Evolutionary conservation across 2,113 vertebrate genomes (phyloP).

Genomic region (Talpa occidentalis): DNA sequence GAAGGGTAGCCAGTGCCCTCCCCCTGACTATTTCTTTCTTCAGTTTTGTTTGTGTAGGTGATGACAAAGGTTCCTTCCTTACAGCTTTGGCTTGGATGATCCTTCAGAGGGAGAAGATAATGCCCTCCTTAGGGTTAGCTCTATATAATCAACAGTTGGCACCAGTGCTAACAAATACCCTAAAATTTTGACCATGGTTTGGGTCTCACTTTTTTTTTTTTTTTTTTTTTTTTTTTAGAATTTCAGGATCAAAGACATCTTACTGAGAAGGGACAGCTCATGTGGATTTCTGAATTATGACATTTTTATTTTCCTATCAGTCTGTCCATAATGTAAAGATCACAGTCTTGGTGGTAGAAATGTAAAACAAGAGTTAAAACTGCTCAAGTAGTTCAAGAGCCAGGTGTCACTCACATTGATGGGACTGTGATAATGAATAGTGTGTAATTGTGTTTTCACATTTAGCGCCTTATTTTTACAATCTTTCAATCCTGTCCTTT

Average conservation of each 20-base stretch:
- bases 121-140: not conserved
- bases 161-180: not conserved
- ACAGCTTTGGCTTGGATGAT: not conserved
- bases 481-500: not conserved
- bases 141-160: not conserved
- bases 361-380: not conserved
- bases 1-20: not conserved
- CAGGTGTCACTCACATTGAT: not conserved
- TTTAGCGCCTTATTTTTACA: not conserved
- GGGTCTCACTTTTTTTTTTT: not conserved
- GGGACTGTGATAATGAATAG: not conserved
- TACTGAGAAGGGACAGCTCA: not conserved
- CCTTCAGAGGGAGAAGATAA: not conserved
- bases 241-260: not conserved
- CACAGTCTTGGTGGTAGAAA: not conserved
- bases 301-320: not conserved
- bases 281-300: not conserved
- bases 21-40: not conserved
- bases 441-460: not conserved
- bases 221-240: not conserved
- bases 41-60: not conserved
- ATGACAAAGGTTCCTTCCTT: not conserved
- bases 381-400: not conserved
- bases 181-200: not conserved
- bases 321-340: not conserved